Conservation (phyloP, 1,140 invertebrate genomes). For the Achroia grisella region DNA sequence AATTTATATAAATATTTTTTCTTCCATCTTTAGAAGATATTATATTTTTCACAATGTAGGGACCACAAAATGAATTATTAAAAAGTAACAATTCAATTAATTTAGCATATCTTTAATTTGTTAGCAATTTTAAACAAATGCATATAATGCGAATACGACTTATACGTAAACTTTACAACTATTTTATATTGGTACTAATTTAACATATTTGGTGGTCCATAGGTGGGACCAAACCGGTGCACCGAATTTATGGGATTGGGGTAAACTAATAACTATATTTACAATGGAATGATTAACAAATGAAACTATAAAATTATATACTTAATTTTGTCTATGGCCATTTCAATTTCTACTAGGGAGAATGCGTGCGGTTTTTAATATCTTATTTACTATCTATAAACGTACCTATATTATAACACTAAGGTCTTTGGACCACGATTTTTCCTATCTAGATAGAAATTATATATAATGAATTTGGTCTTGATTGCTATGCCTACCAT, state of each 20-base stretch:
- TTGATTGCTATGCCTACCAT: not conserved
- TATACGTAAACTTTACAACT: constrained; percentile 45
- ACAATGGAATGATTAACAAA: constrained; percentile 20
- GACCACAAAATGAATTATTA: constrained; percentile 19
- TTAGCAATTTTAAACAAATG: constrained; percentile 49
- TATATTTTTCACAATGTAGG: constrained; percentile 12
- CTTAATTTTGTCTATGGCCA: constrained; percentile 18
- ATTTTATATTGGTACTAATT: not conserved
- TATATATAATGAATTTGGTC: no score
- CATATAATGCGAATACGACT: constrained; percentile 63
- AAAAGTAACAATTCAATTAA: constrained; percentile 44
- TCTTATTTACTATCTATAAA: constrained; percentile 14
- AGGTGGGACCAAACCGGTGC: constrained; percentile 68
- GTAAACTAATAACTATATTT: constrained; percentile 40
- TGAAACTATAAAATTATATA: constrained; percentile 25
- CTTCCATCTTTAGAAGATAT: constrained; percentile 3
- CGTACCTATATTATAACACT: constrained; percentile 2
- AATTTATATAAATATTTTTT: not conserved
- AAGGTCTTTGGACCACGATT: constrained; percentile 18
- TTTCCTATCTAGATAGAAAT: constrained; percentile 1
- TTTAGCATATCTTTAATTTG: constrained; percentile 56
- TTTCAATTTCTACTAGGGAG: constrained; percentile 48
- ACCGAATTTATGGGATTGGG: constrained; percentile 43
- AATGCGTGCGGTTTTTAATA: constrained; percentile 22
- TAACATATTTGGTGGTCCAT: constrained; percentile 9